Evolutionary conservation across 2,797 vertebrate genomes (phyloP).

Genomic region (Glossophaga mutica): DNA sequence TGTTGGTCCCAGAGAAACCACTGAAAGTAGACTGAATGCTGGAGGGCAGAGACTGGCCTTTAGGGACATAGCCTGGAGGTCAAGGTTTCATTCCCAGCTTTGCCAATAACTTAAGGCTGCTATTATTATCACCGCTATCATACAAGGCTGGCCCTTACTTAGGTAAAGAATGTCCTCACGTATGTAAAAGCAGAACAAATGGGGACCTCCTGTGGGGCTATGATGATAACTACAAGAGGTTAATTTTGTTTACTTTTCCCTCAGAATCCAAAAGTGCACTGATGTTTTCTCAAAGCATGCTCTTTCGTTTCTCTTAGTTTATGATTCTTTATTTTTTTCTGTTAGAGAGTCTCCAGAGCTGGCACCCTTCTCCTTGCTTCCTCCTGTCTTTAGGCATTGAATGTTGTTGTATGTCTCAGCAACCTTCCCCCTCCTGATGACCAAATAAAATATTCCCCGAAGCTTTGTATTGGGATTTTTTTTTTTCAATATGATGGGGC

Average conservation of each 20-base stretch:
- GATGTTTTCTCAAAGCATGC: background rate
- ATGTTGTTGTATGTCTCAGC: background rate
- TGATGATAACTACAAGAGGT: background rate
- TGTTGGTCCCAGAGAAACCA: background rate
- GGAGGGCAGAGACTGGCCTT: background rate
- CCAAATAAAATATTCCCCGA: conserved; percentile 6
- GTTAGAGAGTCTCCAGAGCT: background rate
- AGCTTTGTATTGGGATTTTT: background rate
- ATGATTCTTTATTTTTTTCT: conserved; percentile 1
- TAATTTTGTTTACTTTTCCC: conserved; percentile 10
- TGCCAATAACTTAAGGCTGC: background rate
- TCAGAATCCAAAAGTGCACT: conserved; percentile 15
- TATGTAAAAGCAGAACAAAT: conserved; percentile 11
- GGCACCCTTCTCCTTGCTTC: background rate
- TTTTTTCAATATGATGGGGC: background rate
- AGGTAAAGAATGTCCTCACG: background rate
- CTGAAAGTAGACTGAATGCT: background rate
- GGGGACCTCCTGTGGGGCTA: background rate
- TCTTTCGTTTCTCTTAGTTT: conserved; percentile 13
- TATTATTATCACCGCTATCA: background rate
- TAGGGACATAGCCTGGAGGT: background rate
- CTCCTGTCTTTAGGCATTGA: background rate
- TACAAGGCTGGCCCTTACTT: background rate
- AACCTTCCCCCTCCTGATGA: background rate
- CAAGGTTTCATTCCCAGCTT: background rate